Evolutionary conservation across 2,797 vertebrate species (phyloP).

Genomic region (Capromys pilorides): DNA sequence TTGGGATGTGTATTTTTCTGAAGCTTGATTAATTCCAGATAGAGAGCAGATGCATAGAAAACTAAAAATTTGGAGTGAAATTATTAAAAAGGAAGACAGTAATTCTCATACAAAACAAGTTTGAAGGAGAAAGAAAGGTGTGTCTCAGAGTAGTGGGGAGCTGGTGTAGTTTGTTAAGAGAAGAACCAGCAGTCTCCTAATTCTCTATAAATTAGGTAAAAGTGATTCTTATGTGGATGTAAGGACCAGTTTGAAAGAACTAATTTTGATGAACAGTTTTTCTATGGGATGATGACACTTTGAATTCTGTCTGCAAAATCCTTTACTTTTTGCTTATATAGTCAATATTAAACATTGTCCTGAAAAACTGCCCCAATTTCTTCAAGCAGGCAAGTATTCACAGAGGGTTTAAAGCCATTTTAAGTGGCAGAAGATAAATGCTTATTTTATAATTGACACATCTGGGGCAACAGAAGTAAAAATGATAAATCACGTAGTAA

Average conservation of each 20-base stretch:
- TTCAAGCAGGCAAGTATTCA: slow-evolving; percentile 61
- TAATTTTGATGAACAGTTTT: slow-evolving; percentile 34
- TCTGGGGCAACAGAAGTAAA: slow-evolving; percentile 79
- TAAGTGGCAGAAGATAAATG: slow-evolving; percentile 57
- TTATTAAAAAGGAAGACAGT: not conserved
- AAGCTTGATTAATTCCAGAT: not conserved
- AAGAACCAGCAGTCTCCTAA: slow-evolving; percentile 32
- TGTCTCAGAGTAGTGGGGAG: too few species aligned
- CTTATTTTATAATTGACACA: slow-evolving; percentile 69
- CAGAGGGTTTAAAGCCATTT: slow-evolving; percentile 57
- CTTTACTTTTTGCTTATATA: slow-evolving; percentile 29
- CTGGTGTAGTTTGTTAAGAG: not conserved
- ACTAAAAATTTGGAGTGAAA: slow-evolving; percentile 40
- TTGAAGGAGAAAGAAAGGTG: slow-evolving; percentile 31
- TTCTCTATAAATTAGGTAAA: slow-evolving; percentile 29
- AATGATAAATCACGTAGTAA: slow-evolving; percentile 61
- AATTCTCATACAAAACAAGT: not conserved
- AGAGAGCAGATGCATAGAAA: slow-evolving; percentile 3
- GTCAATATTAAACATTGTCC: slow-evolving; percentile 51
- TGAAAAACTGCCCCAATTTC: slow-evolving; percentile 64
- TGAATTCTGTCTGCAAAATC: slow-evolving; percentile 42
- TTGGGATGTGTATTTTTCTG: slow-evolving; percentile 8
- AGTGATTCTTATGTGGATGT: not conserved
- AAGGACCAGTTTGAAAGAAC: slow-evolving; percentile 41
- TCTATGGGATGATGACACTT: slow-evolving; percentile 27